Base-by-base conservation (phyloP, 2,797 vertebrate genomes). In the Telmatherina bonti region DNA sequence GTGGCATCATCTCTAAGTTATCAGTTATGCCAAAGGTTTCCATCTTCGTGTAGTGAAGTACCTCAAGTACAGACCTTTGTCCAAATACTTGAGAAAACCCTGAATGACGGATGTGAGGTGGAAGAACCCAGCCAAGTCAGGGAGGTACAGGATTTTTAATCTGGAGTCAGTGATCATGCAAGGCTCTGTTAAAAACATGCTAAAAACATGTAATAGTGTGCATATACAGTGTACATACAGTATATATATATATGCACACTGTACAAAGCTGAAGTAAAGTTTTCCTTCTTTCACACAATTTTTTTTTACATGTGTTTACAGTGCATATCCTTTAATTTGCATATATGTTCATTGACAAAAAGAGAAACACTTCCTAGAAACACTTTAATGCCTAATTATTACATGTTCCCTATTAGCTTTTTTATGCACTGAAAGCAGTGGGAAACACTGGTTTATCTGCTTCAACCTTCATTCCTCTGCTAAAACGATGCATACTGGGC, bases 381-480 rank as follows among this genome's bases (percentile, higher is more conserved):
- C n/a, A n/a, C n/a, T 45, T 6, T 45, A 20, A 45, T 45, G 18
- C 18, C 60, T 10, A 13, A 49, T 57, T 45, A 33, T 26, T 51
- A 18, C 49, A 43, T 83, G 43, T 72, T 16, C 2, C 22, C 52
- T 16, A 3, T 6, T 84, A 97, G 96, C 45, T 96, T 75, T 83
- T 93, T 30, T 80, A 94, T 52, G 84, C 92, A 47, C 69, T 98
- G 68, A 98, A 96, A 89, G 95, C 95, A 4, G 82, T 96, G 20
- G 95, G 96, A 56, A 97, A 96, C 0, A 85, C 92, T 0, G 97
- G 96, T 0, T 71, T 93, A 38, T 92, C 92, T 1, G 92, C 92
- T 2, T 13, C 74, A 0, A 26, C 74, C 0, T 88, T 97, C 30
- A 78, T 88, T 35, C 91, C 95, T 2, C 63, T 85, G 7, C 35